Base-by-base conservation (phyloP, 1,140 invertebrate species). In the Sitophilus oryzae region DNA sequence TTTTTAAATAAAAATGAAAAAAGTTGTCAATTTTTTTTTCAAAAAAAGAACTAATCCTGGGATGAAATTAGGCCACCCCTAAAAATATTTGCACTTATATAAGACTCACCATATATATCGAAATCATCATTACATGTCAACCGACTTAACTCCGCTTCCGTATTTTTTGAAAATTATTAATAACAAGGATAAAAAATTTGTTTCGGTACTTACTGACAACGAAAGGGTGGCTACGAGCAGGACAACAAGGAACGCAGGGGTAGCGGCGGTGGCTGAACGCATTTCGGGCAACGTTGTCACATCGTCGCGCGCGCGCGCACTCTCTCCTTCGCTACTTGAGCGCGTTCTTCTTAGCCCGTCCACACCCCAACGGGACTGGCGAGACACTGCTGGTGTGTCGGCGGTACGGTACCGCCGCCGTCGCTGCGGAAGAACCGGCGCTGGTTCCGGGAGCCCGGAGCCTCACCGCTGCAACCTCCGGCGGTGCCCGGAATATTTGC, bases 221-320 rank as follows among this genome's bases (percentile, higher is more conserved):
- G 34, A 41, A 22, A 49, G 37, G 53, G 37, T 42, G 53, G 45
- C 53, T 40, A 56, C 40, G 36, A 56, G 45, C n/a, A 49, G 45
- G 35, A 49, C 46, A 38, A 49, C 41, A 19, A 49, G 40, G 14
- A 42, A 20, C n/a, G 45, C 53, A 25, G 52, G 19, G 43, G 45
- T 46, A 25, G 52, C 11, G 43, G 35, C 44, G 51, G 23, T 23
- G 16, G 44, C 21, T 20, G 53, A 23, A 56, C 38, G 30, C 53
- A 56, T 56, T 34, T 56, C 53, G 53, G 47, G 53, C 16, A 43
- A 30, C 25, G 20, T 21, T 41, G 53, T 56, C 53, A 56, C 53
- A 45, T 38, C 52, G 36, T 50, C 37, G 45, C 38, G 38, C 38
- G 38, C 53, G 45, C 53, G 37, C 53, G 20, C 44, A 18, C 42